Evolutionary conservation across 2,797 vertebrate genomes (phyloP).

Genomic region (Avahi laniger): DNA sequence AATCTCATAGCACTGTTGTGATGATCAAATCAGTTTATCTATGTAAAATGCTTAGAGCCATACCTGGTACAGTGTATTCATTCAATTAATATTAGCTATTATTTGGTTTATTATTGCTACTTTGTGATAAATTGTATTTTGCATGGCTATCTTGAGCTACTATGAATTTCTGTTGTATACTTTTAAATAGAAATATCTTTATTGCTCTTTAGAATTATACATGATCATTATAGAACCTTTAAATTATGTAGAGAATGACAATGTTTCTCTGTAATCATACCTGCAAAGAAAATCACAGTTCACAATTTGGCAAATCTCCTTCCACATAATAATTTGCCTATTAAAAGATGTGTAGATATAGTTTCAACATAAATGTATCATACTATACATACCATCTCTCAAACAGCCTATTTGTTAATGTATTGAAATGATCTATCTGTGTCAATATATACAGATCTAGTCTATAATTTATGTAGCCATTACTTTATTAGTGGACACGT

Average conservation of each 20-base stretch:
- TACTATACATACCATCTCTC: neutral
- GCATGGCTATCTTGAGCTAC: neutral
- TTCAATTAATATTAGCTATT: neutral
- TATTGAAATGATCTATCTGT: neutral
- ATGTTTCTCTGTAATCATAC: neutral
- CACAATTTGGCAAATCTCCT: conserved; percentile 9
- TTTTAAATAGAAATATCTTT: conserved; percentile 10
- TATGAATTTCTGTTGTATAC: neutral
- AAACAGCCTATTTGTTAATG: neutral
- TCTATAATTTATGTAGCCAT: neutral
- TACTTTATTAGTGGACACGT: neutral
- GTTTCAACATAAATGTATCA: neutral
- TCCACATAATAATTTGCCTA: neutral
- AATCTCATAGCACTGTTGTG: neutral
- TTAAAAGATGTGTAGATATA: neutral
- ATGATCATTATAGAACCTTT: neutral
- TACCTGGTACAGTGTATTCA: neutral
- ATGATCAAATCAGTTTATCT: neutral
- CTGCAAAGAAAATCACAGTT: neutral
- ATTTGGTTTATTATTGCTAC: conserved; percentile 5
- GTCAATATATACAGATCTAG: neutral
- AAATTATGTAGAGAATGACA: conserved; percentile 19
- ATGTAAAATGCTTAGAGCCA: neutral
- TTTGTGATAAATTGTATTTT: conserved; percentile 2
- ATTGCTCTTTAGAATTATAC: conserved; percentile 41